phyloP scores from a whole-genome alignment of 1,140 invertebrate genomes.

The Atta colombica region DNA sequence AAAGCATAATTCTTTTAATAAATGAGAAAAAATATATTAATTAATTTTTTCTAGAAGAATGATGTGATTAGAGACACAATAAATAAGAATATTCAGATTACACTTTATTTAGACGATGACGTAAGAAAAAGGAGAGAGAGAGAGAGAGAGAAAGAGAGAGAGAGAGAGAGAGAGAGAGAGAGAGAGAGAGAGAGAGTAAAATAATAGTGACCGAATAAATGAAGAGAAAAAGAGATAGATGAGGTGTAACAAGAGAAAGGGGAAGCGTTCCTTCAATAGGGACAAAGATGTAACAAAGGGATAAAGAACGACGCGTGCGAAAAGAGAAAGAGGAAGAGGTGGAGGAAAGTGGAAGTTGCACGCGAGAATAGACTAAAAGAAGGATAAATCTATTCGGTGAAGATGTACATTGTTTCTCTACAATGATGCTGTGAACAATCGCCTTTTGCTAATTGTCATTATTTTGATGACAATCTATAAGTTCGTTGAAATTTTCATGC shows the following conservation, averaged over 20 bases:
- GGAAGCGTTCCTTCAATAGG: conserved; percentile 19
- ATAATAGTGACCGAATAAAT: conserved; percentile 42
- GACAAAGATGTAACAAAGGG: conserved; percentile 44
- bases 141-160: background rate
- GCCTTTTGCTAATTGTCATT: background rate
- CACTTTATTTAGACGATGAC: conserved; percentile 21
- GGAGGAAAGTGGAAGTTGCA: background rate
- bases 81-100: background rate
- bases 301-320: conserved; percentile 56
- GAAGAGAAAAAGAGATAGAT: conserved; percentile 23
- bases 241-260: conserved; percentile 16
- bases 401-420: conserved; percentile 43
- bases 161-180: background rate
- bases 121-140: background rate
- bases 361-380: conserved; percentile 44
- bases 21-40: background rate
- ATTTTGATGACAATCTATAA: conserved; percentile 33
- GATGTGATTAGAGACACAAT: background rate
- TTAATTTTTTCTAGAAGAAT: conserved; percentile 15
- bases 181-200: background rate
- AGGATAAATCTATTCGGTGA: conserved; percentile 22
- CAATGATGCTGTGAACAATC: conserved; percentile 15
- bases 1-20: background rate
- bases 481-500: conserved; percentile 22
- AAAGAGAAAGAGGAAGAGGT: background rate